Evolutionary conservation across 2,113 vertebrate genomes (phyloP).

Genomic region (Cricetomys ansorgei): DNA sequence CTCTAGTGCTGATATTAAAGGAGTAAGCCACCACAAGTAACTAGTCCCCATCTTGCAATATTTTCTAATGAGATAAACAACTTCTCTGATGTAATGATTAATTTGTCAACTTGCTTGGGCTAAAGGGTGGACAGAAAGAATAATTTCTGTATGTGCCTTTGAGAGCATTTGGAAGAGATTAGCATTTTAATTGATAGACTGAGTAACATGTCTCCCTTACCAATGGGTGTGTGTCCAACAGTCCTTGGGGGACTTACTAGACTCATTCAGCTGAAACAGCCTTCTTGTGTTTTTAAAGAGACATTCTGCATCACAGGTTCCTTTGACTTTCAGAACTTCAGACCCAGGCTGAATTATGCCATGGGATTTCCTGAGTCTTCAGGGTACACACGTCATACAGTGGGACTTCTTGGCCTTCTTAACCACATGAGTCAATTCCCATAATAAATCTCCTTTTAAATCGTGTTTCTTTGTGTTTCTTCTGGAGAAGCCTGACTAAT

Average conservation of each 20-base stretch:
- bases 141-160: background rate
- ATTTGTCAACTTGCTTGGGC: background rate
- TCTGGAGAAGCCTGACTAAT: background rate
- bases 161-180: background rate
- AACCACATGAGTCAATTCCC: background rate
- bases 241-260: background rate
- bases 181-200: background rate
- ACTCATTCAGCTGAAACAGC: background rate
- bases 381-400: background rate
- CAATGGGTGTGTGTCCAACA: background rate
- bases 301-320: background rate
- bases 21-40: background rate
- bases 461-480: background rate
- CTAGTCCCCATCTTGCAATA: background rate
- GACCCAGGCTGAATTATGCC: background rate
- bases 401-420: background rate
- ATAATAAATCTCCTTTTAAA: background rate
- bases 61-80: background rate
- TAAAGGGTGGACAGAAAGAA: background rate
- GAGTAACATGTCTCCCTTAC: background rate
- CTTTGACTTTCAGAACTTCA: background rate
- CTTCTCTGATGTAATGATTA: background rate
- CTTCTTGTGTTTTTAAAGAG: background rate
- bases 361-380: background rate
- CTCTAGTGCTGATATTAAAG: background rate